A percentile compares a stretch with the other conserved stretches of the same genome.
These are phyloP conservation scores for Drosophila sproati DNA, from an alignment of 1,140 invertebrate species.

Conservation along the genomic window DNA sequence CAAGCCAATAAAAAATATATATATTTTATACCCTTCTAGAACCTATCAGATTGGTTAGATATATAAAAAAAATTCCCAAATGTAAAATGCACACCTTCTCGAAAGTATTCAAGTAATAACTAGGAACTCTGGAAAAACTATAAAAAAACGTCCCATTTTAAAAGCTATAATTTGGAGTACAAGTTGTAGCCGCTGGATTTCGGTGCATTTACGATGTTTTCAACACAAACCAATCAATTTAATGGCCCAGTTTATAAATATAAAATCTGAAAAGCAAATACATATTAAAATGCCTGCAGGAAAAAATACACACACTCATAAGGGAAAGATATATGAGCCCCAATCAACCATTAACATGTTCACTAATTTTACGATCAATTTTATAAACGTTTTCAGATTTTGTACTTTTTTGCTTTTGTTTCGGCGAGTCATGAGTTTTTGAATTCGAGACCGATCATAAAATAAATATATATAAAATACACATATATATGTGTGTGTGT, in stretches of 20 bases:
- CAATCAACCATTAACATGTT: slow-evolving; percentile 83
- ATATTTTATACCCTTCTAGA: too few relatives aligned
- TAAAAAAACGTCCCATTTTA: background rate
- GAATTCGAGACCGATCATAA: slow-evolving; percentile 41
- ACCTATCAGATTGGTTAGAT: too few relatives aligned
- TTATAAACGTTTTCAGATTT: slow-evolving; percentile 74
- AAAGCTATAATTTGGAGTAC: background rate
- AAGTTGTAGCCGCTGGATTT: slow-evolving; percentile 19
- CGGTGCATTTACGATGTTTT: slow-evolving; percentile 64
- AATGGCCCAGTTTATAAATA: slow-evolving; percentile 49
- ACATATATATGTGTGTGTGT: too few relatives aligned
- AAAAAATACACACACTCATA: slow-evolving; percentile 17
- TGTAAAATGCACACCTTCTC: too few relatives aligned
- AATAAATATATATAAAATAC: slow-evolving; percentile 9
- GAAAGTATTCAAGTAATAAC: background rate
- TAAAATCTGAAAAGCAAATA: slow-evolving; percentile 48
- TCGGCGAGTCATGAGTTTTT: slow-evolving; percentile 35
- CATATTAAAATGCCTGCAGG: slow-evolving; percentile 41
- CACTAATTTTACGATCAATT: slow-evolving; percentile 76
- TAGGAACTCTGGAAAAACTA: background rate
- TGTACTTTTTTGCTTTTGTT: slow-evolving; percentile 58
- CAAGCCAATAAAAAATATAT: too few relatives aligned
- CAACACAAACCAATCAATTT: slow-evolving; percentile 77
- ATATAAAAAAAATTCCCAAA: background rate
- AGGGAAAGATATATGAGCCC: slow-evolving; percentile 60